These are phyloP conservation scores for Trididemnum nubilum DNA, from an alignment of 23 tunicate genomes.

Conservation along the genomic window DNA sequence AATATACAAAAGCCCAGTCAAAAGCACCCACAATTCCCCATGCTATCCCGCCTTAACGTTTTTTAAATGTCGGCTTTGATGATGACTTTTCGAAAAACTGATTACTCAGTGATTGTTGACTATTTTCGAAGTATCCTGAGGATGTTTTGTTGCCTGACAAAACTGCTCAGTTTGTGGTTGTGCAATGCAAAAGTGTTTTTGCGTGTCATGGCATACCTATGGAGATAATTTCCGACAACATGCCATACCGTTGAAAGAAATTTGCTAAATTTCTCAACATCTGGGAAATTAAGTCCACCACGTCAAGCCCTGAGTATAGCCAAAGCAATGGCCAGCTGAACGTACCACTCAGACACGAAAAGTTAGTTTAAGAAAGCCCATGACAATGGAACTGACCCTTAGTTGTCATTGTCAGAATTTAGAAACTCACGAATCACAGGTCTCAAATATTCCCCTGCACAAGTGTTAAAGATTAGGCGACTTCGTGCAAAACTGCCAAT, in stretches of 20 bases:
- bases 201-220: no score
- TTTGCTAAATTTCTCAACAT: no score
- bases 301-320: no score
- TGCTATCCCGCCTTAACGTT: slow-evolving; percentile 28
- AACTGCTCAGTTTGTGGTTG: slow-evolving; percentile 25
- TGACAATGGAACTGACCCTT: no score
- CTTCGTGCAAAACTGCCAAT: no score
- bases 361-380: no score
- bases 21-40: slow-evolving; percentile 38
- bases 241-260: slow-evolving; percentile 20
- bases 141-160: slow-evolving; percentile 8
- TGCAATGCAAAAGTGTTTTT: slow-evolving; percentile 16
- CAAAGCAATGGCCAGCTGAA: no score
- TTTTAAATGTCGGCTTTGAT: slow-evolving; percentile 31
- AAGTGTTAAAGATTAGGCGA: no score
- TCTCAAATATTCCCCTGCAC: slow-evolving; percentile 21
- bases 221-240: no score
- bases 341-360: no score
- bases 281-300: no score
- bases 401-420: slow-evolving; percentile 34
- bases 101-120: slow-evolving; percentile 43
- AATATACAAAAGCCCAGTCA: slow-evolving; percentile 11
- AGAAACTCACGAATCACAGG: slow-evolving; percentile 2
- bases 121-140: slow-evolving; percentile 48
- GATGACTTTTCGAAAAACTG: slow-evolving; percentile 27